Evolutionary conservation across 1,140 invertebrate genomes (phyloP).

Genomic region (Aethina tumida): DNA sequence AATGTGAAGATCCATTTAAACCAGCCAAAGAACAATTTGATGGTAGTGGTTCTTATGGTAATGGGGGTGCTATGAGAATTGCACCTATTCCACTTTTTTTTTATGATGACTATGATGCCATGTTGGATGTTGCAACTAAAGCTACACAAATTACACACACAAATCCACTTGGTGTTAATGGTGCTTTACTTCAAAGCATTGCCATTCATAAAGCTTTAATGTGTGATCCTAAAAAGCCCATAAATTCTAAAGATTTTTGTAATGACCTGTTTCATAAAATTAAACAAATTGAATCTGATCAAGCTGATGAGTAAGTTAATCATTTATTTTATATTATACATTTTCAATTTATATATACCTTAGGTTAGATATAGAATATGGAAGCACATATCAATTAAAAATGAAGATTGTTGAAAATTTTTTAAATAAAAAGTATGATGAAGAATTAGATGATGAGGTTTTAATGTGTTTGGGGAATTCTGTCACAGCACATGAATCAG

Average conservation of each 20-base stretch:
- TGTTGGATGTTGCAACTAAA: slow-evolving; percentile 42
- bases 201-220: slow-evolving; percentile 46
- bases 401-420: slow-evolving; percentile 41
- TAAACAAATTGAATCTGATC: slow-evolving; percentile 39
- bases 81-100: slow-evolving; percentile 59
- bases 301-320: slow-evolving; percentile 15
- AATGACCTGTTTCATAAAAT: slow-evolving; percentile 48
- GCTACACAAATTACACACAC: slow-evolving; percentile 58
- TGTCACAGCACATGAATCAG: slow-evolving; percentile 56
- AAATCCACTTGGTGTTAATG: slow-evolving; percentile 52
- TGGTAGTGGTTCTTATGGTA: slow-evolving; percentile 65
- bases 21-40: slow-evolving; percentile 62
- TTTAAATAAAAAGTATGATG: slow-evolving; percentile 31
- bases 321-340: not conserved
- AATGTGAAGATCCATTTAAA: slow-evolving; percentile 49
- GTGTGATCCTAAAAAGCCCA: slow-evolving; percentile 35
- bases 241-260: slow-evolving; percentile 43
- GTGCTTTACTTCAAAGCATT: slow-evolving; percentile 53
- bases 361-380: slow-evolving; percentile 8
- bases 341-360: slow-evolving; percentile 2
- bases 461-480: slow-evolving; percentile 49
- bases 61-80: slow-evolving; percentile 70
- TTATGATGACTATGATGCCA: slow-evolving; percentile 39
- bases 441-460: slow-evolving; percentile 41
- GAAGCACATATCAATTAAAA: slow-evolving; percentile 41